Evolutionary conservation across 2,113 vertebrate genomes (phyloP).

Genomic region (Cephalophus harveyi): DNA sequence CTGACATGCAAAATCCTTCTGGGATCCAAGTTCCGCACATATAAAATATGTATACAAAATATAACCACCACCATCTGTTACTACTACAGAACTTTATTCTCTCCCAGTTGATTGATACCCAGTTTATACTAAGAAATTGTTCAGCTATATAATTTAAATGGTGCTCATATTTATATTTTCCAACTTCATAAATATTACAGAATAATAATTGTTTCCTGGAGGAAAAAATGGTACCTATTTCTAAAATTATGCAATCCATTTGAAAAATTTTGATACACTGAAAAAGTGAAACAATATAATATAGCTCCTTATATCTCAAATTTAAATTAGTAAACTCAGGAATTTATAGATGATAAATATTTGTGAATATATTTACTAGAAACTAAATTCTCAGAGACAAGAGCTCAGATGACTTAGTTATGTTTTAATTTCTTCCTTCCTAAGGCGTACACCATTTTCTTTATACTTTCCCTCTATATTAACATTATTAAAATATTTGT

Average conservation of each 20-base stretch:
- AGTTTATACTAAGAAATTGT: not conserved
- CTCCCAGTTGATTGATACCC: not conserved
- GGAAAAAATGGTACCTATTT: not conserved
- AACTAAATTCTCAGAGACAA: not conserved
- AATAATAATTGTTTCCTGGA: not conserved
- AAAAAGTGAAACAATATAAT: not conserved
- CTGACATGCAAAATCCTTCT: slow-evolving; percentile 23
- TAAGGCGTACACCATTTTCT: not conserved
- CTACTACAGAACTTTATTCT: not conserved
- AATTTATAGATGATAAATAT: not conserved
- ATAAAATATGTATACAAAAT: slow-evolving; percentile 39
- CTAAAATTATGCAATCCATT: not conserved
- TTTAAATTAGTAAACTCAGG: not conserved
- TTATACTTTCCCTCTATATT: not conserved
- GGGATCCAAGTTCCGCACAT: slow-evolving; percentile 26
- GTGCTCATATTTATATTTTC: slow-evolving; percentile 12
- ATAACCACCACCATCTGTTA: not conserved
- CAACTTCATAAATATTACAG: not conserved
- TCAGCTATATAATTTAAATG: not conserved
- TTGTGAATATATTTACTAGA: not conserved
- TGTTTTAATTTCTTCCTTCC: not conserved
- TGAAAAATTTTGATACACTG: not conserved
- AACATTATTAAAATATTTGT: not conserved
- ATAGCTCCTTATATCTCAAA: not conserved
- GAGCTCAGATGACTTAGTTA: not conserved